Evolutionary conservation across 2,797 vertebrate species (phyloP).

Genomic region (Characodon lateralis): DNA sequence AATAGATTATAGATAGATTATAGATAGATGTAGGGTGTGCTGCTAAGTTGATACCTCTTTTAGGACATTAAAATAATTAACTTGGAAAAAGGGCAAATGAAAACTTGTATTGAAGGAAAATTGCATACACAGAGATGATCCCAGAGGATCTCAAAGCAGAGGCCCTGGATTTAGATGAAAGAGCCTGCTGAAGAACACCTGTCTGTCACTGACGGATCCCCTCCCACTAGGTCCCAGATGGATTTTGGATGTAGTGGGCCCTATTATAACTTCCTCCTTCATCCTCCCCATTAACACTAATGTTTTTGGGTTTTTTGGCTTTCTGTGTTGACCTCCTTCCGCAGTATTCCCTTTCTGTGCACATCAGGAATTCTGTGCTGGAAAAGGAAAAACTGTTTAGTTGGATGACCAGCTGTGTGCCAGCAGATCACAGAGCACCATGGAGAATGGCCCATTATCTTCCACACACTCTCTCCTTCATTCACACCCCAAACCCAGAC

Average conservation of each 20-base stretch:
- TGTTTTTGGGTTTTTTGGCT: slow-evolving; percentile 64
- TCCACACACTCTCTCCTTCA: slow-evolving; percentile 69
- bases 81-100: slow-evolving; percentile 31
- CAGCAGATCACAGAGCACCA: slow-evolving; percentile 72
- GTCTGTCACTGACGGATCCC: slow-evolving; percentile 78
- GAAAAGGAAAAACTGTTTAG: slow-evolving; percentile 43
- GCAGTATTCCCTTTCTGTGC: slow-evolving; percentile 77
- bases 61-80: slow-evolving; percentile 8
- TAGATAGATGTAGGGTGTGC: background rate
- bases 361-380: slow-evolving; percentile 78
- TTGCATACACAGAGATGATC: slow-evolving; percentile 45
- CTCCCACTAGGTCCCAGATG: slow-evolving; percentile 65
- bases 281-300: slow-evolving; percentile 70
- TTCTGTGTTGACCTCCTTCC: slow-evolving; percentile 53
- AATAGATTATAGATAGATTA: background rate
- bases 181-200: slow-evolving; percentile 77
- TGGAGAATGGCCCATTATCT: slow-evolving; percentile 79
- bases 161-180: slow-evolving; percentile 52
- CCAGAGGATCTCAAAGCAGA: slow-evolving; percentile 51
- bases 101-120: slow-evolving; percentile 50
- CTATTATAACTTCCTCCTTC: slow-evolving; percentile 72
- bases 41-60: background rate
- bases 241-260: slow-evolving; percentile 54
- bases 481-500: slow-evolving; percentile 63
- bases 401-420: slow-evolving; percentile 79